phyloP scores from a whole-genome alignment of 2,113 vertebrate genomes.

The Micromys minutus region DNA sequence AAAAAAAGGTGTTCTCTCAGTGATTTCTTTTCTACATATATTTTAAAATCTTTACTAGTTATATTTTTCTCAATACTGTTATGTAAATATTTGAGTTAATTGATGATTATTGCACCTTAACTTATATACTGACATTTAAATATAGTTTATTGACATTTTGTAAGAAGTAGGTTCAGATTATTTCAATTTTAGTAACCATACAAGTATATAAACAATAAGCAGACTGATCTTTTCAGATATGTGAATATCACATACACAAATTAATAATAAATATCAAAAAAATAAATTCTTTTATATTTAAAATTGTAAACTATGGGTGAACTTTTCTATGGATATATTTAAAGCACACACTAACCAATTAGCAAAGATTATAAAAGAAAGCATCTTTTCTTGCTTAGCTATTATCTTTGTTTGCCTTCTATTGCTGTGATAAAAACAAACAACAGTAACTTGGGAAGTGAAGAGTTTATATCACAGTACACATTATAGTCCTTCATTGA shows the following conservation, averaged over 20 bases:
- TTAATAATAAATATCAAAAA: not conserved
- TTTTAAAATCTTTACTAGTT: not conserved
- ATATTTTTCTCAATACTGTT: not conserved
- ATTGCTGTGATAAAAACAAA: not conserved
- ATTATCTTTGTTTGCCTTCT: not conserved
- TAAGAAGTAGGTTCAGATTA: not conserved
- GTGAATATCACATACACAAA: not conserved
- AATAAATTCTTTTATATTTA: not conserved
- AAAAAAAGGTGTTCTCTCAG: not conserved
- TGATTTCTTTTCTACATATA: not conserved
- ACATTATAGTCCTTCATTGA: not conserved
- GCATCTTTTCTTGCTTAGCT: not conserved
- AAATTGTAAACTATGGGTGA: not conserved
- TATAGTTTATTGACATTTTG: not conserved
- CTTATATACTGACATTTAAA: not conserved
- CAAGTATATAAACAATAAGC: not conserved
- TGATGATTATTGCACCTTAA: not conserved
- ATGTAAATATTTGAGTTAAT: not conserved
- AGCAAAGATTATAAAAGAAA: constrained; percentile 1
- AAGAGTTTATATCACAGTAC: not conserved
- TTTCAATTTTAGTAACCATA: not conserved
- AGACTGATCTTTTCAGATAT: not conserved
- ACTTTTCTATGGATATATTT: not conserved
- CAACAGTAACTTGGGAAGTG: not conserved
- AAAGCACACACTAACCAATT: not conserved